Percentiles rank a stretch among this genome's conserved stretches.
phyloP scores from a whole-genome alignment of 2,113 vertebrate species.

The Centrocercus urophasianus region DNA sequence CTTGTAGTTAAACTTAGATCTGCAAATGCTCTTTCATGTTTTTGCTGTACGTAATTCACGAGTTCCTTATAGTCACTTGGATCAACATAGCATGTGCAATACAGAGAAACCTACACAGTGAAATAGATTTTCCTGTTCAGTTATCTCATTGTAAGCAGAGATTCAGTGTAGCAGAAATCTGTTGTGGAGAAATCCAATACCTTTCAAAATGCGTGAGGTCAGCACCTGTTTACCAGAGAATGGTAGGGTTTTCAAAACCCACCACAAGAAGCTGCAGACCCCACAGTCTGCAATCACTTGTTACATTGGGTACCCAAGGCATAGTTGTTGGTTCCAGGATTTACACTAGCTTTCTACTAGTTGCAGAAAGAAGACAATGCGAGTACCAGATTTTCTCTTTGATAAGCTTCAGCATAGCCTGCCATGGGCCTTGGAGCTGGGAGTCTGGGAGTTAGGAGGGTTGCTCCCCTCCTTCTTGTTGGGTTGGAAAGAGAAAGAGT shows the following conservation, averaged over 20 bases:
- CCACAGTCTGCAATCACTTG: neutral
- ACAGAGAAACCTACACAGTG: neutral
- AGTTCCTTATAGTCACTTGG: neutral
- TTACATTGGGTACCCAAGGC: accelerated
- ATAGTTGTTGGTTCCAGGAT: neutral
- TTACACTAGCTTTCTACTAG: neutral
- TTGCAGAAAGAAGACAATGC: neutral
- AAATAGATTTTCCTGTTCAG: neutral
- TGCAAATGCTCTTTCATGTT: neutral
- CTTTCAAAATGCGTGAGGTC: neutral
- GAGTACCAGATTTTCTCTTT: neutral
- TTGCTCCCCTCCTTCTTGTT: neutral
- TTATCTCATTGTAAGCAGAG: neutral
- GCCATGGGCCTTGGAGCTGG: neutral
- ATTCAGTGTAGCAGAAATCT: neutral
- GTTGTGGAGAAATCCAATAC: neutral
- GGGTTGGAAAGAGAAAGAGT: neutral
- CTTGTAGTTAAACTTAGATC: neutral
- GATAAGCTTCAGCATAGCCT: neutral
- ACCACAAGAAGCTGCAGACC: neutral
- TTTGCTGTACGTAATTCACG: neutral
- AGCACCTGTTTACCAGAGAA: neutral
- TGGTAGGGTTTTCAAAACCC: neutral
- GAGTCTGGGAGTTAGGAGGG: neutral
- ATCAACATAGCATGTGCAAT: neutral